Base-by-base conservation (phyloP, 2,113 vertebrate species). In the Nibea albiflora region DNA sequence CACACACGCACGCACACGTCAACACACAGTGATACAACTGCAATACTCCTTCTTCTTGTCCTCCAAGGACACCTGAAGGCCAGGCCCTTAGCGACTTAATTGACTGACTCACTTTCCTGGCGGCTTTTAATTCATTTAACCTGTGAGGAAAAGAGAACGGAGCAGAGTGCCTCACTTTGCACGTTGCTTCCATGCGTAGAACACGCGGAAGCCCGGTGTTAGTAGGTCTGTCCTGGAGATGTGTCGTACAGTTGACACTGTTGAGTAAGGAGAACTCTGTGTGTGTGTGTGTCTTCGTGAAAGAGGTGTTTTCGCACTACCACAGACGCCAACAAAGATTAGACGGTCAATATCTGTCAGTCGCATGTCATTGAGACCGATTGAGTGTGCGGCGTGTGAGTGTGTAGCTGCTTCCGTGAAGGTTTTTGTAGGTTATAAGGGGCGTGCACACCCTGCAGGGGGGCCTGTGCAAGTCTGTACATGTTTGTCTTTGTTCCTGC, bases 1-100 rank as follows among this genome's bases (percentile, higher is more conserved):
- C 70, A 35, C 63, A 49, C 58, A 52, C n/a, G n/a, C n/a, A n/a
- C n/a, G n/a, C 60, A 80, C 54, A 63, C 72, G 63, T 67, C 44
- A 72, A 67, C 78, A 62, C 78, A 69, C 69, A 57, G 68, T 83
- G 83, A 74, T 85, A 77, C 69, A 71, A 88, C 67, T 57, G 61
- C 81, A 71, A 62, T 66, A 47, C 80, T 92, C 85, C 76, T 61
- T 89, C 80, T 77, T 80, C 72, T 74, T 86, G 87, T 92, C 84
- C 86, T 90, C 89, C 90, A 94, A 95, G 94, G 95, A 94, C 93
- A 84, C 85, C 80, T 91, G 86, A 92, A 95, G 92, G 92, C 93
- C 91, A 85, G 78, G 65, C 66, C 80, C 78, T 83, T 78, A 66
- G 88, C 66, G 85, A 85, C 90, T 92, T 91, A 83, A 94, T 92